Evolutionary conservation across 2,797 vertebrate species (phyloP).

Genomic region (Helarctos malayanus): DNA sequence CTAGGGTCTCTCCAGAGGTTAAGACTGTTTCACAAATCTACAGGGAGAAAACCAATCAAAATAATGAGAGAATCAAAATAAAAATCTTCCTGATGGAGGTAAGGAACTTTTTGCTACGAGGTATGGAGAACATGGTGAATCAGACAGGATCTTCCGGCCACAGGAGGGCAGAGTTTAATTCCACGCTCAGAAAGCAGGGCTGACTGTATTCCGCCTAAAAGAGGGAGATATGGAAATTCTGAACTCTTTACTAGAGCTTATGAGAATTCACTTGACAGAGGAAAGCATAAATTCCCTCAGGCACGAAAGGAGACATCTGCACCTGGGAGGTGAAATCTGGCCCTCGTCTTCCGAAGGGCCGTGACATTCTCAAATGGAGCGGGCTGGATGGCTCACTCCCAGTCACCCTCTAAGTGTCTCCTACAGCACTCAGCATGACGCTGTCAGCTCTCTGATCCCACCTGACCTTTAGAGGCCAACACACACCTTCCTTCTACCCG

Average conservation of each 20-base stretch:
- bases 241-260: background rate
- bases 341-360: background rate
- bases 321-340: background rate
- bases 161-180: background rate
- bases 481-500: background rate
- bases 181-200: background rate
- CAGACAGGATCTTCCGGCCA: background rate
- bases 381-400: background rate
- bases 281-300: background rate
- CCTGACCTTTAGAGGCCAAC: background rate
- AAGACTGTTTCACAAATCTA: constrained; percentile 94
- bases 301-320: background rate
- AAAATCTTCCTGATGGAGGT: background rate
- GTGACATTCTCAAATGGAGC: background rate
- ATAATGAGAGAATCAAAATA: background rate
- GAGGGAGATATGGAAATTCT: background rate
- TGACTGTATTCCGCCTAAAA: background rate
- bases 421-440: background rate
- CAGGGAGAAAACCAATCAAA: constrained; percentile 34
- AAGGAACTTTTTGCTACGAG: background rate
- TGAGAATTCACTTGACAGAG: background rate
- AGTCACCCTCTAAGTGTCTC: background rate
- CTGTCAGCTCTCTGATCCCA: background rate
- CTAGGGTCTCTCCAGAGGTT: constrained; percentile 93
- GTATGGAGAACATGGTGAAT: background rate